These are phyloP conservation scores for Syngnathus scovelli DNA, from an alignment of 2,113 vertebrate genomes.

Conservation along the genomic window DNA sequence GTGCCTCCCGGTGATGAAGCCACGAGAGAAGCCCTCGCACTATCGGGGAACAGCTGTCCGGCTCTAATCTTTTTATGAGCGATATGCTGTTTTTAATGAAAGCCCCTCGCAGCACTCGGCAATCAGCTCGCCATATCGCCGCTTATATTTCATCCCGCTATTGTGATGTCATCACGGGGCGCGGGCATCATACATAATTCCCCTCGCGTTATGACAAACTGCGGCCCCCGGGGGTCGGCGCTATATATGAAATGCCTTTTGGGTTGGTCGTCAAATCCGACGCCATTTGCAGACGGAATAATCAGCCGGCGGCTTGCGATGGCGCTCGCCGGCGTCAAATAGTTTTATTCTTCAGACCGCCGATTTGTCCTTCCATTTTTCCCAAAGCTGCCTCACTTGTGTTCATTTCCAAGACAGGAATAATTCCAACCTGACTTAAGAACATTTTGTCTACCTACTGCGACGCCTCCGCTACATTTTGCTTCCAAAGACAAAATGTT, in stretches of 20 bases:
- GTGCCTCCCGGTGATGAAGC: constrained; percentile 63
- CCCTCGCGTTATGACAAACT: constrained; percentile 73
- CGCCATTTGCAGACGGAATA: constrained; percentile 64
- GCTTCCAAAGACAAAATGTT: constrained; percentile 27
- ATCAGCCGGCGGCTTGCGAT: constrained; percentile 61
- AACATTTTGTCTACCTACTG: constrained; percentile 9
- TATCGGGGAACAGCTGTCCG: constrained; percentile 70
- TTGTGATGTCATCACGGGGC: constrained; percentile 76
- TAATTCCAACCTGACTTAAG: constrained; percentile 41
- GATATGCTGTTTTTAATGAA: constrained; percentile 79
- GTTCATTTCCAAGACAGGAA: constrained; percentile 8
- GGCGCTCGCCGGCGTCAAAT: constrained; percentile 42
- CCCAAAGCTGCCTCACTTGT: constrained; percentile 19
- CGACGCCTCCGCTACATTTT: not conserved
- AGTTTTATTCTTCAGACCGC: constrained; percentile 33
- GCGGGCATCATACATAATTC: constrained; percentile 76
- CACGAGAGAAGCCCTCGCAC: constrained; percentile 57
- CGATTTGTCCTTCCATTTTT: not conserved
- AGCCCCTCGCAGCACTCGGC: constrained; percentile 72
- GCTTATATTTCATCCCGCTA: constrained; percentile 78
- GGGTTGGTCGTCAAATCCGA: constrained; percentile 65
- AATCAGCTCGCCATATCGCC: constrained; percentile 75
- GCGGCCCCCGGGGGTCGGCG: constrained; percentile 57
- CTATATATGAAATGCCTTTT: constrained; percentile 66
- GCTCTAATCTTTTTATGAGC: constrained; percentile 80